phyloP scores from a whole-genome alignment of 2,113 vertebrate genomes.

The Lathamus discolor region DNA sequence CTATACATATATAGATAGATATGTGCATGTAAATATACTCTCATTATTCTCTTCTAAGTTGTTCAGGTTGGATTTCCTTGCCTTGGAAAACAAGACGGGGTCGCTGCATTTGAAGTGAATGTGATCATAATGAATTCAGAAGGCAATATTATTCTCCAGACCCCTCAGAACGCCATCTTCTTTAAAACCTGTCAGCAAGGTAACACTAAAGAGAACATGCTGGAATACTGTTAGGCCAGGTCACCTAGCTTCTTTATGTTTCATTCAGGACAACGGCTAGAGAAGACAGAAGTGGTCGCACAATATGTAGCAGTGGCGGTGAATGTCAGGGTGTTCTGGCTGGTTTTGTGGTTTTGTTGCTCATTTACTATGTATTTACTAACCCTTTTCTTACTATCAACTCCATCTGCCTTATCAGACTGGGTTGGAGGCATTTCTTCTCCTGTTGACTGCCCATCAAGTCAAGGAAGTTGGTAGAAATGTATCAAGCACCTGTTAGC shows the following conservation, averaged over 20 bases:
- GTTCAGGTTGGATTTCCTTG: constrained; percentile 90
- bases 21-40: background rate
- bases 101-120: constrained; percentile 88
- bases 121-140: constrained; percentile 88
- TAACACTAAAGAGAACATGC: constrained; percentile 32
- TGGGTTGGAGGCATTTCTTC: background rate
- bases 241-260: background rate
- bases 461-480: background rate
- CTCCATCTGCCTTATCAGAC: background rate
- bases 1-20: background rate
- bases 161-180: constrained; percentile 89
- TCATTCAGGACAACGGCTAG: background rate
- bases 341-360: background rate
- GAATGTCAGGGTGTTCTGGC: background rate
- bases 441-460: background rate
- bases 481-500: background rate
- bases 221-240: background rate
- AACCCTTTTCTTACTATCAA: background rate
- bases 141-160: constrained; percentile 86
- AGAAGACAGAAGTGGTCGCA: background rate
- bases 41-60: constrained; percentile 69
- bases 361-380: background rate
- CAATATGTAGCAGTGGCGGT: background rate
- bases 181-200: constrained; percentile 93
- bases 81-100: constrained; percentile 87